Base-by-base conservation (phyloP, 2,797 vertebrate genomes). In the Sebastes iracundus region DNA sequence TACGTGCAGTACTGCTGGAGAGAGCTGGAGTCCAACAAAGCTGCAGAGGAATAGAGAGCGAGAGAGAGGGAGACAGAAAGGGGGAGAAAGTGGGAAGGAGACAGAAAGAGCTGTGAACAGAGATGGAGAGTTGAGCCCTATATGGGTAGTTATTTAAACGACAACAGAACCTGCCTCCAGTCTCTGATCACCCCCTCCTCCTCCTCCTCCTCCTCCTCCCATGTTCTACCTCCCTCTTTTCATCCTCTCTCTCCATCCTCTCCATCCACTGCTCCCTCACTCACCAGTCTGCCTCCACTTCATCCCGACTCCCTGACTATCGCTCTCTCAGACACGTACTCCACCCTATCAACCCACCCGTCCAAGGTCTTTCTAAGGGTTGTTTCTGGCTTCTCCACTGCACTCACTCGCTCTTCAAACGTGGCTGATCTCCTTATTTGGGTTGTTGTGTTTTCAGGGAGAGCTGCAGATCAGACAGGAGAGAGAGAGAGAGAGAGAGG, bases 371-470 rank as follows among this genome's bases (percentile, higher is more conserved):
- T 84, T 93, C 88, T 88, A 79, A 89, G 95, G 93, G 95, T 92
- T 87, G 85, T 93, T 49, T 90, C 93, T 94, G 95, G 94, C 95
- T 87, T 85, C 87, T 78, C 59, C 46, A 16, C 80, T 61, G 33
- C 28, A 20, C 73, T 84, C 80, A 61, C 82, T 80, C 71, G 32
- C 93, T 94, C 91, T 75, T 90, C 69, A 20, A 35, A 88, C 38
- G 72, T 75, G 82, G 91, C 80, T 88, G 71, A 93, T 94, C 90
- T 94, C 97, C 97, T 96, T 98, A 97, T 98, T 97, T 97, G 97
- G 97, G 82, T 92, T 86, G 93, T 89, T 85, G 85, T 87, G 93
- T 94, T 95, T 95, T 93, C 92, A 95, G 94, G 85, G 90, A 93
- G 82, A 88, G 77, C 84, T 83, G 23, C 66, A 66, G 86, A 94